Evolutionary conservation across 2,113 vertebrate genomes (phyloP), one percentile per base, ranked within the genome.

Genomic region (Orientallactaga bullata): DNA sequence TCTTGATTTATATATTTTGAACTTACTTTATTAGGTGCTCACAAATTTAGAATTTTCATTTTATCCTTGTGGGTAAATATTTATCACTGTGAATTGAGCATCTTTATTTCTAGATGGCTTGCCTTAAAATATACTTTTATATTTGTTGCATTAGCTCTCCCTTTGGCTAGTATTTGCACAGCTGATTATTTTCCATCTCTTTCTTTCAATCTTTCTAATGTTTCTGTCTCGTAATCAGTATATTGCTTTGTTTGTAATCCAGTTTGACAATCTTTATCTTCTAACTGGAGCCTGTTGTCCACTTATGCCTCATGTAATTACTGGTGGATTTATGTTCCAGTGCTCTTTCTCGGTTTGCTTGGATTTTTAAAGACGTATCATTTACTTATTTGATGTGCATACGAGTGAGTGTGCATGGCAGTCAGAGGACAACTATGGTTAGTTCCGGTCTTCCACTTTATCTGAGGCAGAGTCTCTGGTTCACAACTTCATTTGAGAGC

Each of bases 41-140:
- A 79, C 76, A 58, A 37, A 58, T 89, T 80, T 81, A 72, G 28
- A 90, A 72, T 61, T 81, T 37, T 37, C 61, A 26, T n/a, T 9
- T 26, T 23, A 79, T 39, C 7, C 42, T 32, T 55, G 18, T 35
- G 35, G 42, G 61, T 24, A 21, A 32, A 63, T 78, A 55, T 35
- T 77, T 89, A 30, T 68, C 65, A 71, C 55, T 58, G 32, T 28
- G 30, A 90, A 81, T 13, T 47, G 9, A 61, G 51, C 5, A 30
- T 72, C 51, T 89, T 89, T 61, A 60, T 72, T 61, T 35, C 55
- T 72, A 72, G 88, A 89, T 61, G 47, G 39, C 32, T 80, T 79
- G 35, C 35, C 28, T 80, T 71, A 89, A 71, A 80, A 61, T 81
- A 24, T 20, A 55, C 42, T 20, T 89, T 80, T 80, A 11, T 60